Base-by-base conservation (phyloP, 1,140 invertebrate genomes). In the Caenorhabditis remanei region DNA sequence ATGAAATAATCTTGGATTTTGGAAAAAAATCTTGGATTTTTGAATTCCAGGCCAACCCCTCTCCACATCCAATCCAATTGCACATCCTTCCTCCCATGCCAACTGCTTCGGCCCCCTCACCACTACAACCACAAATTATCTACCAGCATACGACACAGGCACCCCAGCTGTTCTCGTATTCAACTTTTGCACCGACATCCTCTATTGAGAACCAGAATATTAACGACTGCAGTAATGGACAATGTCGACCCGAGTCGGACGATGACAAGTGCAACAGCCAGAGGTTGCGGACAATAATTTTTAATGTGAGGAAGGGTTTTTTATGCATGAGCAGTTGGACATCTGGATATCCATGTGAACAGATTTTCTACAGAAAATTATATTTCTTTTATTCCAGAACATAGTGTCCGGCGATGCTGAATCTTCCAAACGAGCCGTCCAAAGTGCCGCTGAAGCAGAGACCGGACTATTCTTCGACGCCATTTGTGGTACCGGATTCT, bases 221-320 rank as follows among this genome's bases (percentile, higher is more conserved):
- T 40, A 71, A 71, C 56, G 48, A 79, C 5, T 85, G 85, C 43
- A 14, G 48, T 4, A 53, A 85, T 46, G 85, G 85, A 13, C 63
- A 71, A 50, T 85, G 85, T 43, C 46, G 40, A 24, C 63, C 85
- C 9, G 85, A 46, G 7, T 50, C 85, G 8, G 67, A 85, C 43
- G 85, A 88, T 13, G 88, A 88, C 13, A 88, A 88, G 41, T 88
- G 88, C 50, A 88, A 88, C 56, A 88, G 88, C 41, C 48, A 58
- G 53, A 21, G 88, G n/a, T 61, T 88, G 11, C 55, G 75, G 32
- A 55, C 79, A 9, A 84, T 88, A 14, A 88, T 88, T 53, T 79
- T 83, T 53, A 87, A 85, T 61, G 88, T 88, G 43, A 87, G 65
- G 7, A 6, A 21, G 3, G 40, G 46, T 24, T 11, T 24, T 11